Percentiles rank a stretch among this genome's conserved stretches.
These are phyloP conservation scores for Drosophila suzukii DNA, from an alignment of 1,140 invertebrate species.

Conservation along the genomic window DNA sequence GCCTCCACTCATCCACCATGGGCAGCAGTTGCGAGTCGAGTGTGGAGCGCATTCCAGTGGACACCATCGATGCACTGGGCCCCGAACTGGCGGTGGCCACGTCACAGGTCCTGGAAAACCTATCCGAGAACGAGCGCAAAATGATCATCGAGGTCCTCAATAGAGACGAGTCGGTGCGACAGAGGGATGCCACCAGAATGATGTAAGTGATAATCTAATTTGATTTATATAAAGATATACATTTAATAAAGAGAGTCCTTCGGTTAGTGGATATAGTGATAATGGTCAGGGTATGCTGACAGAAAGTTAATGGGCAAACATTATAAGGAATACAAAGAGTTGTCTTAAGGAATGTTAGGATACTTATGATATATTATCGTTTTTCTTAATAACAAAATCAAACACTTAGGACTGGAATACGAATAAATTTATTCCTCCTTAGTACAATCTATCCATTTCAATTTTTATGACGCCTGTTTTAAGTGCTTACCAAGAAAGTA, in stretches of 20 bases:
- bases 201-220: slow-evolving; percentile 70
- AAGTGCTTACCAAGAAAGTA: too few species aligned
- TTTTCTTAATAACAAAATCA: too few species aligned
- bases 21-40: slow-evolving; percentile 62
- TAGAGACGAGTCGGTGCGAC: slow-evolving; percentile 80
- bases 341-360: too few species aligned
- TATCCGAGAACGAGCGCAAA: slow-evolving; percentile 84
- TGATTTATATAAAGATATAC: neutral
- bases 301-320: neutral
- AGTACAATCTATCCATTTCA: too few species aligned
- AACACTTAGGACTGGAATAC: too few species aligned
- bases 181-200: slow-evolving; percentile 82
- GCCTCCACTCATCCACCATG: slow-evolving; percentile 31
- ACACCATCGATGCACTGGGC: slow-evolving; percentile 76
- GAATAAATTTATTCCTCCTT: too few species aligned
- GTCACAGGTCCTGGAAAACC: slow-evolving; percentile 79
- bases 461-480: neutral
- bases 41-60: slow-evolving; percentile 74
- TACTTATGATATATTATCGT: too few species aligned
- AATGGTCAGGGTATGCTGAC: neutral
- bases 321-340: too few species aligned
- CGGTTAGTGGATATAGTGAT: neutral
- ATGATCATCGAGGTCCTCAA: slow-evolving; percentile 84
- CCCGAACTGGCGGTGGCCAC: slow-evolving; percentile 81
- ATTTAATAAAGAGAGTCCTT: neutral